These are phyloP conservation scores for Pitta sordida DNA, from an alignment of 2,113 vertebrate species.

Conservation along the genomic window DNA sequence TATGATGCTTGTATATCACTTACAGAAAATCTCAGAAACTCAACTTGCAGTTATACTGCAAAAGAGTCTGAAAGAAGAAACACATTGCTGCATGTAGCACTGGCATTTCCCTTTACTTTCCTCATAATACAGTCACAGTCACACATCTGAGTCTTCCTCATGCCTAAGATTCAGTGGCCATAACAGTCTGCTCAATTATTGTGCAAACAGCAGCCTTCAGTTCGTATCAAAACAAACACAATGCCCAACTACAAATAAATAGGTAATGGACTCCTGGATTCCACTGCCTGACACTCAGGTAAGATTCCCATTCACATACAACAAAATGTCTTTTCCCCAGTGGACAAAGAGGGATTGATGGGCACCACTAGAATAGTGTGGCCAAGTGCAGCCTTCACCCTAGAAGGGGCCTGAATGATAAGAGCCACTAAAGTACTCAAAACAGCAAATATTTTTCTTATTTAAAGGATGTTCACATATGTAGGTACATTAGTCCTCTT, in stretches of 20 bases:
- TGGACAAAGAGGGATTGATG: not conserved
- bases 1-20: constrained; percentile 36
- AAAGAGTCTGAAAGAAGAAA: constrained; percentile 33
- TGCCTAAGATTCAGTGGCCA: not conserved
- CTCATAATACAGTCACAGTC: not conserved
- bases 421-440: not conserved
- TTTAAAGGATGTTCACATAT: not conserved
- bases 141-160: not conserved
- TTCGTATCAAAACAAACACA: not conserved
- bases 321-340: not conserved
- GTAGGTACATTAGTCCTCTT: not conserved
- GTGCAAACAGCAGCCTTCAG: not conserved
- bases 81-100: not conserved
- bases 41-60: constrained; percentile 14
- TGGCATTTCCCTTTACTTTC: not conserved
- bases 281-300: not conserved
- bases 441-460: not conserved
- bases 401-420: not conserved
- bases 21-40: constrained; percentile 54
- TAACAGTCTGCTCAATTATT: constrained; percentile 13
- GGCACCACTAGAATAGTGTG: not conserved
- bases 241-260: not conserved
- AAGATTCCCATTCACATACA: not conserved
- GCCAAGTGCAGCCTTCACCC: not conserved
- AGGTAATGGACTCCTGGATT: not conserved